Evolutionary conservation across 2,113 vertebrate genomes (phyloP).

Genomic region (Rhipidura dahli): DNA sequence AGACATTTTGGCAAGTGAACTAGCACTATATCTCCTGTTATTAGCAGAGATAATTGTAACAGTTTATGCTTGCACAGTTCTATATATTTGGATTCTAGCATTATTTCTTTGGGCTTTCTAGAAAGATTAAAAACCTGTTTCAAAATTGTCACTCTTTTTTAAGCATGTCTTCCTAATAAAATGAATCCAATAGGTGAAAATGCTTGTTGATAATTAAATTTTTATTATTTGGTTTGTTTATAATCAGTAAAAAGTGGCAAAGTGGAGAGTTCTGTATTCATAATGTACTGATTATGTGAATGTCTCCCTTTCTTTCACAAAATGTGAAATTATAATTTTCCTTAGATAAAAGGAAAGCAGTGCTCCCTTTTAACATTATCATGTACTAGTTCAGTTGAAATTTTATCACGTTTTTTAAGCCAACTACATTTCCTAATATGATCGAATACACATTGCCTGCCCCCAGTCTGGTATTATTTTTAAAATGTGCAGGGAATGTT

Average conservation of each 20-base stretch:
- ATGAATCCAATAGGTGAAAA: background rate
- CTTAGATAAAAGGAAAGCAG: background rate
- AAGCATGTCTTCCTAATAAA: background rate
- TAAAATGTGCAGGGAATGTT: background rate
- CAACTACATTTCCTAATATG: background rate
- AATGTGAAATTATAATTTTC: background rate
- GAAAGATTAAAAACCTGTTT: background rate
- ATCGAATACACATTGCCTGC: background rate
- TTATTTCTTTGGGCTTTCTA: background rate
- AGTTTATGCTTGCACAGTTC: background rate
- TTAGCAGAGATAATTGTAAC: background rate
- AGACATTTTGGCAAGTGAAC: background rate
- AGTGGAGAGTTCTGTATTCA: background rate
- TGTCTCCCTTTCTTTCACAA: background rate
- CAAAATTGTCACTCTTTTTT: background rate
- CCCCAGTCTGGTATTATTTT: background rate
- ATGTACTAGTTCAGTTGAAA: background rate
- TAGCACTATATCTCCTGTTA: background rate
- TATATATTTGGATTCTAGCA: background rate
- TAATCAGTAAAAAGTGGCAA: background rate
- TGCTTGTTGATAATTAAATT: background rate
- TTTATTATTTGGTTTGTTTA: background rate
- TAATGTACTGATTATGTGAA: background rate
- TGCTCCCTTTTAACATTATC: background rate
- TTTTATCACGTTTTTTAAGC: background rate